Percentiles rank a stretch among this genome's conserved stretches.
Conservation (phyloP, 2,888 invertebrate genomes). For the Xylota sylvarum region DNA sequence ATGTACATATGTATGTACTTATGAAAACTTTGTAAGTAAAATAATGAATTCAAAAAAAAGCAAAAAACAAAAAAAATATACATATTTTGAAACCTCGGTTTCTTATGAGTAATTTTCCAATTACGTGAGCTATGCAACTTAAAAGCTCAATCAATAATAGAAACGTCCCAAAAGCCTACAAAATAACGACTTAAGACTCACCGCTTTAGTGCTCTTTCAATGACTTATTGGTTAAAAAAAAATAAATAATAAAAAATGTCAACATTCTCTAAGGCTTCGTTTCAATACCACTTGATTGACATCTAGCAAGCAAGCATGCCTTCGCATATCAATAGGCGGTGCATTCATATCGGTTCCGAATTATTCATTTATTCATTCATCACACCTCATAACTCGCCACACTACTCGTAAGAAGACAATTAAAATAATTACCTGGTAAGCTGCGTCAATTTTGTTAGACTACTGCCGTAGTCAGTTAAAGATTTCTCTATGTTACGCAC, state of each 20-base stretch:
- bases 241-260: too few relatives aligned
- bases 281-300: not conserved
- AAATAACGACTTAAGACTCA: not conserved
- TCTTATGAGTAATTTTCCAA: not conserved
- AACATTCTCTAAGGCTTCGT: too few relatives aligned
- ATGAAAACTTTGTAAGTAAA: too few relatives aligned
- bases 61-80: too few relatives aligned
- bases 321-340: conserved; percentile 12
- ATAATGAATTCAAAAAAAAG: too few relatives aligned
- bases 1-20: too few relatives aligned
- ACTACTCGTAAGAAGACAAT: conserved; percentile 29
- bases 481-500: conserved; percentile 70
- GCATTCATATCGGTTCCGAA: conserved; percentile 8
- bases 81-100: not conserved
- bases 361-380: conserved; percentile 30
- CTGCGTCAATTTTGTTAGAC: conserved; percentile 79
- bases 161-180: conserved; percentile 1
- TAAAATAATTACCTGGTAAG: conserved; percentile 79
- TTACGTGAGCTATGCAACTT: not conserved
- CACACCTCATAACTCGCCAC: not conserved
- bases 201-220: conserved; percentile 16
- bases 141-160: conserved; percentile 3
- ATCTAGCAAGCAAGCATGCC: conserved; percentile 14
- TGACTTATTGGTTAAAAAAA: not conserved
- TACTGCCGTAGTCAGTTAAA: conserved; percentile 73